Conservation (phyloP, 37 sponge, comb jelly and placozoan genomes). For the Lycopodina hypogea region DNA sequence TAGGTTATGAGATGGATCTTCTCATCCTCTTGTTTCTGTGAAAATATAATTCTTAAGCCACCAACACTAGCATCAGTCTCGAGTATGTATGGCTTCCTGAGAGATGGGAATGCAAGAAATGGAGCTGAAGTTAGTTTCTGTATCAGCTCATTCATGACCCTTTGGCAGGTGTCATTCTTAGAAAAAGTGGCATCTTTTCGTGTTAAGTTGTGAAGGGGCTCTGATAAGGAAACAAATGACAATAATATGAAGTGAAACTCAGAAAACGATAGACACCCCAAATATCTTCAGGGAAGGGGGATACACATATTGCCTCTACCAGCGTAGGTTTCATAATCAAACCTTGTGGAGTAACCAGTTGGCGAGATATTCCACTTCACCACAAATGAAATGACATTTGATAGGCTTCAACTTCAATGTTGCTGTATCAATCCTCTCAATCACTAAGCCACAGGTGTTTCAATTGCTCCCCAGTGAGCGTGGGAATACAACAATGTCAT, state of each 20-base stretch:
- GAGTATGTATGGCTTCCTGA: slow-evolving; percentile 2
- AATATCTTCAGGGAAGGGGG: slow-evolving; percentile 5
- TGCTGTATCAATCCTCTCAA: neutral
- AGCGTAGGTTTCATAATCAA: slow-evolving; percentile 10
- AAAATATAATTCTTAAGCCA: too few relatives aligned
- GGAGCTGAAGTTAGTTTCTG: neutral
- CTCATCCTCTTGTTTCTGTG: neutral
- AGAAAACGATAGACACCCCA: slow-evolving; percentile 32
- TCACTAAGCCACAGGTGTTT: too few relatives aligned
- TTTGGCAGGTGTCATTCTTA: slow-evolving; percentile 25
- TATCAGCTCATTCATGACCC: neutral
- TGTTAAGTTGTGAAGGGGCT: slow-evolving; percentile 10
- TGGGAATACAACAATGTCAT: too few relatives aligned
- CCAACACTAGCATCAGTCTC: neutral
- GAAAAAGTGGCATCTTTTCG: neutral
- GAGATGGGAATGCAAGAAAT: slow-evolving; percentile 9
- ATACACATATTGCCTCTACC: slow-evolving; percentile 23
- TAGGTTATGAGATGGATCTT: neutral
- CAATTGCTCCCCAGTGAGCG: too few relatives aligned
- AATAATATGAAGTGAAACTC: slow-evolving; percentile 47
- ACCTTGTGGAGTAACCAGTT: slow-evolving; percentile 32
- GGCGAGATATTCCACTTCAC: slow-evolving; percentile 44
- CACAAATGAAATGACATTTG: slow-evolving; percentile 30
- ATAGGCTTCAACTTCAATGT: slow-evolving; percentile 40
- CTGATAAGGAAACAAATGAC: slow-evolving; percentile 21